These are phyloP conservation scores for Calycopis cecrops DNA, from an alignment of 1,140 invertebrate species.

Conservation along the genomic window DNA sequence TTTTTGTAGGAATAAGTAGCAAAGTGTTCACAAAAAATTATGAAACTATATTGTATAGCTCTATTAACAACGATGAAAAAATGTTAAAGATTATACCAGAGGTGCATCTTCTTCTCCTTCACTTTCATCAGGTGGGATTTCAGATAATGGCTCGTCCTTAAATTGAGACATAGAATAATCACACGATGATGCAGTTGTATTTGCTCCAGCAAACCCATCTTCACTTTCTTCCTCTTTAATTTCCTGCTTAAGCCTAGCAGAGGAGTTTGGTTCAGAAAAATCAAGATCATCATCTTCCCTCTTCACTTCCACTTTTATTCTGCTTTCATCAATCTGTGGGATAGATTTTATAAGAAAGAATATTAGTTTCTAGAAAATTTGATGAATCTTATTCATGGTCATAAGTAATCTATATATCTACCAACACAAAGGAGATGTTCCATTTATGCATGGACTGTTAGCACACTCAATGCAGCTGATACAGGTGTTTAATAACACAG, in stretches of 20 bases:
- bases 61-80: not conserved
- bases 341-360: too few species aligned
- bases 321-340: constrained; percentile 22
- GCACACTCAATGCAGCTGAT: too few species aligned
- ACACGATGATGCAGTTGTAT: constrained; percentile 78
- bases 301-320: not conserved
- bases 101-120: constrained; percentile 83
- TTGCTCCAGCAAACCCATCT: constrained; percentile 48
- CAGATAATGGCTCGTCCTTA: constrained; percentile 44
- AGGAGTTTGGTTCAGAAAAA: constrained; percentile 23
- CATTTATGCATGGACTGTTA: too few species aligned
- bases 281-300: not conserved
- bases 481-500: too few species aligned
- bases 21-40: too few species aligned
- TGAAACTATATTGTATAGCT: not conserved
- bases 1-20: not conserved
- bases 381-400: not conserved
- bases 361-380: not conserved
- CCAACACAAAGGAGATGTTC: too few species aligned
- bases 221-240: constrained; percentile 51
- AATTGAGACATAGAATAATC: constrained; percentile 79
- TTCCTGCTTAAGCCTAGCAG: constrained; percentile 37
- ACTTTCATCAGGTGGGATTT: constrained; percentile 71
- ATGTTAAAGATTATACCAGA: constrained; percentile 34
- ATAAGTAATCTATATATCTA: too few species aligned